A percentile compares a stretch with the other conserved stretches of the same genome.
phyloP scores from a whole-genome alignment of 2,797 vertebrate species.

The Stomatorhinus walkeri region DNA sequence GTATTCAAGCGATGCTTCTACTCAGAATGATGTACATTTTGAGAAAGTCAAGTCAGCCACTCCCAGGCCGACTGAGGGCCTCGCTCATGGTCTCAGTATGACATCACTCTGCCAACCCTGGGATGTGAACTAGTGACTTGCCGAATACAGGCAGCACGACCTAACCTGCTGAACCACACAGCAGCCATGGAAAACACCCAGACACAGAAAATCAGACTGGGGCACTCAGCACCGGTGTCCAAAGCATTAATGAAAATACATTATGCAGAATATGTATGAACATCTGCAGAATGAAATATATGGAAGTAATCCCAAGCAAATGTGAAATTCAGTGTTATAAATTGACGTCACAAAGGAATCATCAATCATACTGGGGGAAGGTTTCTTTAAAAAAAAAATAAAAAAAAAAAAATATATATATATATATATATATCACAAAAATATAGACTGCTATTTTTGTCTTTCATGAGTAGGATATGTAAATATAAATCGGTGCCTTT shows the following conservation, averaged over 20 bases:
- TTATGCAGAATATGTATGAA: neutral
- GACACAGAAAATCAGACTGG: neutral
- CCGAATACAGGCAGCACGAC: neutral
- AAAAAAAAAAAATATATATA: neutral
- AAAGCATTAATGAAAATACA: neutral
- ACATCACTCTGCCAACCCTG: neutral
- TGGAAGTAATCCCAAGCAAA: neutral
- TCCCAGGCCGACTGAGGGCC: neutral
- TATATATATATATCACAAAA: constrained; percentile 28
- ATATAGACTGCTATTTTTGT: constrained; percentile 35
- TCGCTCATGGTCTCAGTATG: neutral
- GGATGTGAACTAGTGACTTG: neutral
- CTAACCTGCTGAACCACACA: neutral
- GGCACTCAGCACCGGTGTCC: neutral
- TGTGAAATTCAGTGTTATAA: neutral
- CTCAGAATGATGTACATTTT: neutral
- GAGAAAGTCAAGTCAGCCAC: neutral
- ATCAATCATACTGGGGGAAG: neutral
- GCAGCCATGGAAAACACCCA: neutral
- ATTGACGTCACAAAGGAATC: neutral
- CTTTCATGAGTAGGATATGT: constrained; percentile 33
- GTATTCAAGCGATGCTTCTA: neutral
- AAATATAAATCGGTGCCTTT: constrained; percentile 25
- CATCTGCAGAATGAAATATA: neutral
- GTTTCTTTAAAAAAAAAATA: neutral